phyloP scores from a whole-genome alignment of 2,888 invertebrate species.

The Dorcus parallelipipedus region DNA sequence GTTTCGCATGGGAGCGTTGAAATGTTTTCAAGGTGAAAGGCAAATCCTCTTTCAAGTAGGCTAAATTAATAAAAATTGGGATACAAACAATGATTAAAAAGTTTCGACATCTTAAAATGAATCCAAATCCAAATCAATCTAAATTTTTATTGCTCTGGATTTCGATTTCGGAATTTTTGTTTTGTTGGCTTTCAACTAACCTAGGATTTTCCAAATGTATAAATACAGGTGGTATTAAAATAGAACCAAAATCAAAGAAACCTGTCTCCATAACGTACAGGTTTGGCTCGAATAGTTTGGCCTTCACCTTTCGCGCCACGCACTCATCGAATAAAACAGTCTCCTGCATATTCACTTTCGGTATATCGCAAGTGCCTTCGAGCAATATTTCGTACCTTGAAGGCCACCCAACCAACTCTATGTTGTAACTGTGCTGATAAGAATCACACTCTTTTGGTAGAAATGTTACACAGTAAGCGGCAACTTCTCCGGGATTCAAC shows the following conservation, averaged over 20 bases:
- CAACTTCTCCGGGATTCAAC: slow-evolving; percentile 26
- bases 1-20: slow-evolving; percentile 54
- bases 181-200: not conserved
- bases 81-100: no score
- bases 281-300: slow-evolving; percentile 24
- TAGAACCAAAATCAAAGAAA: slow-evolving; percentile 41
- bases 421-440: slow-evolving; percentile 33
- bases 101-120: no score
- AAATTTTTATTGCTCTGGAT: no score
- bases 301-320: slow-evolving; percentile 19
- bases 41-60: slow-evolving; percentile 13
- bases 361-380: slow-evolving; percentile 39
- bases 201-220: not conserved
- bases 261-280: slow-evolving; percentile 34
- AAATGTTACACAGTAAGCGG: slow-evolving; percentile 31
- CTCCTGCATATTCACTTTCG: slow-evolving; percentile 33
- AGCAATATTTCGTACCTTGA: slow-evolving; percentile 31
- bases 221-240: slow-evolving; percentile 20
- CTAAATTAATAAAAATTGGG: not conserved
- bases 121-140: no score
- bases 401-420: slow-evolving; percentile 36
- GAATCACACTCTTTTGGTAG: slow-evolving; percentile 32
- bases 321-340: not conserved
- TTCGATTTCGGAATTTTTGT: not conserved
- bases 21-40: slow-evolving; percentile 55